phyloP scores from a whole-genome alignment of 2,113 vertebrate genomes.

The Carettochelys insculpta region DNA sequence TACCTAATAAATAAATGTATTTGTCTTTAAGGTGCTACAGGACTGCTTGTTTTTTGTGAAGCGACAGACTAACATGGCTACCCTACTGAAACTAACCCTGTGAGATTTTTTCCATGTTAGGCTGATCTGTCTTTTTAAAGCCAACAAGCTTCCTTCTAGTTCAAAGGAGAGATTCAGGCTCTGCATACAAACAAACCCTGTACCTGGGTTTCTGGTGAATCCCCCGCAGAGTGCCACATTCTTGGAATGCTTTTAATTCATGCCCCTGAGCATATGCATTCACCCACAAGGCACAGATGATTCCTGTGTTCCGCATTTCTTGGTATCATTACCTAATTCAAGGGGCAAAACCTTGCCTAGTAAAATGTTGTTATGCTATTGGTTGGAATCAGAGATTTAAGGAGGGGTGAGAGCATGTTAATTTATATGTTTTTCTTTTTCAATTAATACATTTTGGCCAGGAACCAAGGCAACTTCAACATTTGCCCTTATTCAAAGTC shows the following conservation, averaged over 20 bases:
- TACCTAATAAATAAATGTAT: too few species aligned
- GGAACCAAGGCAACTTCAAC: conserved; percentile 36
- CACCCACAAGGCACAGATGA: background rate
- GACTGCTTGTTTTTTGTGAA: too few species aligned
- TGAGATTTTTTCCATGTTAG: background rate
- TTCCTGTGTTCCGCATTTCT: background rate
- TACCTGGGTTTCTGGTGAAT: background rate
- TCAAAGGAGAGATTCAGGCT: background rate
- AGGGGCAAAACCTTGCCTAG: background rate
- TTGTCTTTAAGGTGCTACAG: too few species aligned
- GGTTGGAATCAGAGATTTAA: background rate
- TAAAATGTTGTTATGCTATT: background rate
- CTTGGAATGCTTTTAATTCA: background rate
- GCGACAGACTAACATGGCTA: too few species aligned
- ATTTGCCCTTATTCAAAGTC: conserved; percentile 19
- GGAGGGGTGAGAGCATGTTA: conserved; percentile 3
- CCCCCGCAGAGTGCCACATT: background rate
- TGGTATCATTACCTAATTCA: background rate
- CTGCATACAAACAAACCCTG: background rate
- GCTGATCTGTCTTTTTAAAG: background rate
- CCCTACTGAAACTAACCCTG: too few species aligned
- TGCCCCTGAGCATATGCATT: background rate
- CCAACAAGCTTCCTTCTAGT: background rate
- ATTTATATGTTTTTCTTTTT: background rate
- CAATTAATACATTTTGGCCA: conserved; percentile 28